Conservation (phyloP, 2,888 invertebrate genomes). For the Pachliopta kotzebuea region DNA sequence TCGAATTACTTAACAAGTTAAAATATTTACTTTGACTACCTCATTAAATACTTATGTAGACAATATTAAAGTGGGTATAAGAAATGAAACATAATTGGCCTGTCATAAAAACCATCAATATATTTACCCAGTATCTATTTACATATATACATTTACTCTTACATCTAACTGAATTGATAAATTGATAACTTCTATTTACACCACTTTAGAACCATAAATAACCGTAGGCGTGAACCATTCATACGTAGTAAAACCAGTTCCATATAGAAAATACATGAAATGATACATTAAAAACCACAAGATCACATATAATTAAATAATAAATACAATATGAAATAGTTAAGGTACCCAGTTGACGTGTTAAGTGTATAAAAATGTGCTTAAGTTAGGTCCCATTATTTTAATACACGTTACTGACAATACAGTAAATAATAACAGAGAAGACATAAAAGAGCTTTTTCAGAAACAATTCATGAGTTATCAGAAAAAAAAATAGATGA, state of each 20-base stretch:
- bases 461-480: no score
- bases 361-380: not conserved
- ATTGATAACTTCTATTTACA: conserved; percentile 59
- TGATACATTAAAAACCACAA: not conserved
- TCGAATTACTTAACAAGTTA: no score
- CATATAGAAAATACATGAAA: no score
- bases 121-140: conserved; percentile 71
- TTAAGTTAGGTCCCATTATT: not conserved
- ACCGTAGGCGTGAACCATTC: not conserved
- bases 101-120: conserved; percentile 79
- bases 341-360: no score
- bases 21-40: no score
- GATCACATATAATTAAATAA: not conserved
- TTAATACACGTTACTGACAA: not conserved
- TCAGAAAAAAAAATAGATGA: no score
- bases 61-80: not conserved
- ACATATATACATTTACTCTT: conserved; percentile 64
- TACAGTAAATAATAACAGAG: no score
- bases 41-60: no score
- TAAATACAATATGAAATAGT: not conserved
- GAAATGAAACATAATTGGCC: conserved; percentile 54
- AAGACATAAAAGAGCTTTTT: no score
- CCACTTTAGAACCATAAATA: conserved; percentile 25
- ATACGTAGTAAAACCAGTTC: no score
- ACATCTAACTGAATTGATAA: conserved; percentile 37